phyloP scores from a whole-genome alignment of 2,113 vertebrate genomes.

The Istiophorus platypterus region DNA sequence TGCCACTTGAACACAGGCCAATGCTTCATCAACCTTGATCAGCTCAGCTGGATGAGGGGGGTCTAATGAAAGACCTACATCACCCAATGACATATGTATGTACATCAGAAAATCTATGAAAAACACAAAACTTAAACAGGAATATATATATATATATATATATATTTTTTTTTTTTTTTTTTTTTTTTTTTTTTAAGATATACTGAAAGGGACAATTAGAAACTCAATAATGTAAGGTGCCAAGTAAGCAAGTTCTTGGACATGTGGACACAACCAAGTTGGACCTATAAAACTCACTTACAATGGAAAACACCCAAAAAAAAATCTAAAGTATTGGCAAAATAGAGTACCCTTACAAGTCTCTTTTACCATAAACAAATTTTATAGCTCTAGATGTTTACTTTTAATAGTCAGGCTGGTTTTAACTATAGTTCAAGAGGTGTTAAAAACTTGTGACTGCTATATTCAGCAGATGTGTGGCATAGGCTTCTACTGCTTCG shows the following conservation, averaged over 20 bases:
- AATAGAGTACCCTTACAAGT: neutral
- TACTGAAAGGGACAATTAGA: no score
- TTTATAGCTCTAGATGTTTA: neutral
- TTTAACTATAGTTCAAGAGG: slow-evolving; percentile 39
- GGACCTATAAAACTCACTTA: neutral
- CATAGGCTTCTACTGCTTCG: slow-evolving; percentile 35
- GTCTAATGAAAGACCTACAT: no score
- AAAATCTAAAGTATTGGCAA: neutral
- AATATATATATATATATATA: no score
- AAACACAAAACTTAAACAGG: no score
- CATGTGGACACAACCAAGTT: neutral
- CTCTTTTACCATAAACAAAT: neutral
- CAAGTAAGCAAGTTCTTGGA: neutral
- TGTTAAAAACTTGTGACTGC: slow-evolving; percentile 35
- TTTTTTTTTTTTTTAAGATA: no score
- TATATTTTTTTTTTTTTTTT: no score
- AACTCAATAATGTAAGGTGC: neutral
- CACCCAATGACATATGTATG: no score
- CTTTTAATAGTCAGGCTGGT: slow-evolving; percentile 6
- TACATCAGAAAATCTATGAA: no score
- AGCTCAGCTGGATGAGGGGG: no score
- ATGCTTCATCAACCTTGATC: no score
- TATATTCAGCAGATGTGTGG: slow-evolving; percentile 47
- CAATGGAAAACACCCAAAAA: neutral
- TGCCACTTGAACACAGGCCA: no score